phyloP scores from a whole-genome alignment of 2,888 invertebrate species.

The Erannis defoliaria region DNA sequence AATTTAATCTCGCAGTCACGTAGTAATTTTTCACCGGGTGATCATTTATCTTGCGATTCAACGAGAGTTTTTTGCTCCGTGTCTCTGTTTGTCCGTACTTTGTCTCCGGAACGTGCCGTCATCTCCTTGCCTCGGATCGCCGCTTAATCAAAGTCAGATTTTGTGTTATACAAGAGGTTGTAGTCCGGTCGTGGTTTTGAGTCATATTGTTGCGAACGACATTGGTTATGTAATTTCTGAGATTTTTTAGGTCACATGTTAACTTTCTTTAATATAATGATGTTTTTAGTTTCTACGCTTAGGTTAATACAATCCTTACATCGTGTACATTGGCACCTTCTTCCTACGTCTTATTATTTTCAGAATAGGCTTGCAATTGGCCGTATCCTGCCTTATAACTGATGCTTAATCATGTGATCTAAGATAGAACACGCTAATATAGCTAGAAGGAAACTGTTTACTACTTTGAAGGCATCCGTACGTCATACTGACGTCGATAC shows the following conservation, averaged over 20 bases:
- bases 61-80: constrained; percentile 41
- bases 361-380: too few species aligned
- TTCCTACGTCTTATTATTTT: background rate
- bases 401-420: too few species aligned
- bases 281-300: constrained; percentile 7
- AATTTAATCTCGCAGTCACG: constrained; percentile 61
- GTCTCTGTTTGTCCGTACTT: constrained; percentile 40
- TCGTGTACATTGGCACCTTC: constrained; percentile 5
- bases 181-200: constrained; percentile 29
- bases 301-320: constrained; percentile 13
- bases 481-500: too few species aligned
- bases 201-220: constrained; percentile 31
- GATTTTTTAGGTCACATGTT: constrained; percentile 30
- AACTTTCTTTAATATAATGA: constrained; percentile 32
- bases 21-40: constrained; percentile 58
- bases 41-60: constrained; percentile 48
- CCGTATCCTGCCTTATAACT: too few species aligned
- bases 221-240: constrained; percentile 21
- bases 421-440: too few species aligned
- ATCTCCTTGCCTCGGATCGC: constrained; percentile 33
- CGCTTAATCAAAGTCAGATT: constrained; percentile 40
- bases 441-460: too few species aligned
- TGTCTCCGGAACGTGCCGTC: constrained; percentile 39
- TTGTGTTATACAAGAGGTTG: constrained; percentile 31
- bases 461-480: too few species aligned